Evolutionary conservation across 1,140 invertebrate genomes (phyloP).

Genomic region (Nylanderia fulva): DNA sequence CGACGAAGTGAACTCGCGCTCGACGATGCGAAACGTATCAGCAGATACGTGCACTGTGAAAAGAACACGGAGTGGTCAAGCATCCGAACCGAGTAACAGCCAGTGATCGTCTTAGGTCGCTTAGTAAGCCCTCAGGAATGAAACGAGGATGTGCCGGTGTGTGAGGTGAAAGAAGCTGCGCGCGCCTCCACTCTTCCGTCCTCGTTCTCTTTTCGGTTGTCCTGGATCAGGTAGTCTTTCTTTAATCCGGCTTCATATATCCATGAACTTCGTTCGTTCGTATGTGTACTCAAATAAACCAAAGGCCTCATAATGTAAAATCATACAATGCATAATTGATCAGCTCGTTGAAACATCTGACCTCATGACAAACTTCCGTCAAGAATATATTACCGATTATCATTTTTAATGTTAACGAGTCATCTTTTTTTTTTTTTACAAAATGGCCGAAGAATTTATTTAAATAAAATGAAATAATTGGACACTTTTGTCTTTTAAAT

Average conservation of each 20-base stretch:
- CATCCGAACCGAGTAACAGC: slow-evolving; percentile 21
- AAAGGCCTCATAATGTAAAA: slow-evolving; percentile 23
- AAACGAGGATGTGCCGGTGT: slow-evolving; percentile 40
- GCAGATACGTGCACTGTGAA: slow-evolving; percentile 2
- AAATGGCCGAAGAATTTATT: neutral
- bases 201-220: slow-evolving; percentile 48
- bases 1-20: neutral
- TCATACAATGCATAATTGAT: slow-evolving; percentile 31
- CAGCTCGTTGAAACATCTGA: neutral
- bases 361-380: neutral
- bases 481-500: neutral
- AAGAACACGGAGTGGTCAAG: slow-evolving; percentile 47
- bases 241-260: neutral
- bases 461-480: neutral
- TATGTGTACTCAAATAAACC: neutral
- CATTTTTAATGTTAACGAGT: neutral
- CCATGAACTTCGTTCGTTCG: neutral
- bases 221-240: slow-evolving; percentile 32
- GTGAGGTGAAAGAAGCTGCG: slow-evolving; percentile 70
- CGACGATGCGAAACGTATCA: slow-evolving; percentile 5
- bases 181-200: slow-evolving; percentile 55
- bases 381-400: neutral
- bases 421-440: neutral
- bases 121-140: slow-evolving; percentile 44
- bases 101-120: slow-evolving; percentile 54